Base-by-base conservation (phyloP, 2,113 vertebrate genomes). In the Rhinichthys klamathensis region DNA sequence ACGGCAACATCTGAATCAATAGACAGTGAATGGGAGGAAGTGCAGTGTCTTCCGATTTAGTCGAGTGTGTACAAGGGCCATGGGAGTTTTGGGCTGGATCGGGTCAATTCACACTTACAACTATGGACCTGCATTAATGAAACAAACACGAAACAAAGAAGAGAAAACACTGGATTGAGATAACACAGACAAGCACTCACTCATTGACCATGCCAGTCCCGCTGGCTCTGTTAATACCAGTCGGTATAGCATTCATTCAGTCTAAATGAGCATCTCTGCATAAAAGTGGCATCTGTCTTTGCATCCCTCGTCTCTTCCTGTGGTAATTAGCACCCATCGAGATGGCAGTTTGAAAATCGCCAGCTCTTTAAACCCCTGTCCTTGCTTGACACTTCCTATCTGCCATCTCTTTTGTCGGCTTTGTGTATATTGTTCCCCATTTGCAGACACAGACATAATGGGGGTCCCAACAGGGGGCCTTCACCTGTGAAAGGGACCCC, bases 401-500 rank as follows among this genome's bases (percentile, higher is more conserved):
- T 91, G 89, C 89, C 67, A 91, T 91, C 90, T 92, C 91, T 91
- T 93, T 92, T 93, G 94, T 92, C 83, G 92, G 92, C 89, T 95
- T 95, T 95, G 94, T 94, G 90, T 30, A 23, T 86, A 61, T 69
- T 86, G 89, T 92, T 91, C 89, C 88, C 90, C 92, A 93, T 93
- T 94, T 91, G 92, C 89, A 84, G 88, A 91, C 81, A 93, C 91
- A 88, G 91, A 90, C 92, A 94, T 94, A 95, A 95, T 93, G 87
- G 90, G 84, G 67, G 5, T 85, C 91, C 89, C 89, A 16, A 86
- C 91, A 90, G 92, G 94, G 94, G 93, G 93, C 90, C 90, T 94
- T 94, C 84, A 94, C 94, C 93, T 94, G 94, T 94, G 93, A 95
- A 94, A 94, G 88, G 94, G 91, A 92, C 90, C 92, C 93, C 92